Evolutionary conservation across 2,113 vertebrate genomes (phyloP), one percentile per base, ranked within the genome.

Genomic region (Nothoprocta perdicaria): DNA sequence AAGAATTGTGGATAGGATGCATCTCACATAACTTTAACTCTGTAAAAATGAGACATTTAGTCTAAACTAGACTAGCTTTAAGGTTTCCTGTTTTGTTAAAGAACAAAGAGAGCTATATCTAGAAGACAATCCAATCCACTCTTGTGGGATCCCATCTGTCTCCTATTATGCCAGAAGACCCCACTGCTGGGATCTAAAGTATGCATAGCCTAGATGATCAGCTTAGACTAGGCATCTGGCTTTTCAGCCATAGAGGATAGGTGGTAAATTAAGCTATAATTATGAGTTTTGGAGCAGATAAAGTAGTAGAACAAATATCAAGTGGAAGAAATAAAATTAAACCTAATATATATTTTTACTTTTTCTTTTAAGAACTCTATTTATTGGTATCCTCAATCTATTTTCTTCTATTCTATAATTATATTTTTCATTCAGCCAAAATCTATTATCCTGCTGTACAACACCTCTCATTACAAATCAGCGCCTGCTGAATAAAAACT

Each of bases 331-430:
- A 85, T 84, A 90, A 74, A 78, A 57, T 80, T 55, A 91, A 89
- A 60, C 18, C 8, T 75, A 88, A 72, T 35, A 80, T 57, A 8
- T 96, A 86, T 46, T 94, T 38, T 96, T 85, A 90, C 69, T 46
- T 89, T 65, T 85, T 85, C 10, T 71, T 89, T 66, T 35, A 91
- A 86, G 45, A 82, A 46, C 9, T 89, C 55, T 72, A 5, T 91
- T 91, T 93, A 80, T 33, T 80, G 33, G n/a, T 92, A 76, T 78
- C 33, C 26, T 81, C 65, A 31, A 53, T 86, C 46, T 84, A 24
- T 80, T 92, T 92, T 78, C 45, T 81, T 60, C 66, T 62, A 9
- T 91, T 95, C 62, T 91, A 26, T 95, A 94, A 94, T 92, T 96
- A 95, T 80, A 55, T 55, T 57, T 66, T 86, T 83, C n/a, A 68